Base-by-base conservation (phyloP, 2,113 vertebrate genomes). In the Centrocercus urophasianus region DNA sequence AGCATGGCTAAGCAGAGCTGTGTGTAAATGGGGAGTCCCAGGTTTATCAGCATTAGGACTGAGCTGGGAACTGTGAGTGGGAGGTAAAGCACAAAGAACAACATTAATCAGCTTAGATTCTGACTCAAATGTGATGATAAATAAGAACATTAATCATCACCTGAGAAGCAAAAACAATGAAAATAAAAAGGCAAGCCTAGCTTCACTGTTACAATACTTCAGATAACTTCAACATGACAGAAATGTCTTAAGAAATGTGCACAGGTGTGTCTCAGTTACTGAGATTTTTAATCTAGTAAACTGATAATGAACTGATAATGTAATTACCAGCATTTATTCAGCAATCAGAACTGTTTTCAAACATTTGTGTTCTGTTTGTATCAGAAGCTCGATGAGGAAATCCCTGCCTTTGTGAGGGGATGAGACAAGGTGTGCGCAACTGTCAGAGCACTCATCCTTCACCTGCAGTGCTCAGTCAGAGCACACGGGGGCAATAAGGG, bases 301-400 rank as follows among this genome's bases (percentile, higher is more conserved):
- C 30, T 17, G 56, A 66, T 73, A 90, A 43, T 43, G 42, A 88
- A 76, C 27, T 66, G 42, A 59, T 94, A 72, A 52, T n/a, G 32
- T 63, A 80, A 93, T 88, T 93, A 54, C 19, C 24, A 43, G n/a
- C 59, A 77, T 77, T 86, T 76, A 77, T 83, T 73, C 76, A 64
- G 36, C 76, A 92, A 50, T 90, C 56, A 92, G 36, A 88, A 30
- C 48, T 90, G 80, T 86, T 93, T 65, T 77, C 89, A 95, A 94
- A 93, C 24, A 90, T 7, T 30, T 52, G 45, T 66, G 64, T 10
- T 66, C 13, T n/a, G 13, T 1, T 60, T 88, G 71, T 71, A 81
- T 40, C 50, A 73, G 77, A 47, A 90, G 56, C 67, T 92, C 80
- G n/a, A 86, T 75, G 66, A 57, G 89, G 60, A 67, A 8, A 11